Conservation (phyloP, 2,888 invertebrate species). For the Perdita meconis region DNA sequence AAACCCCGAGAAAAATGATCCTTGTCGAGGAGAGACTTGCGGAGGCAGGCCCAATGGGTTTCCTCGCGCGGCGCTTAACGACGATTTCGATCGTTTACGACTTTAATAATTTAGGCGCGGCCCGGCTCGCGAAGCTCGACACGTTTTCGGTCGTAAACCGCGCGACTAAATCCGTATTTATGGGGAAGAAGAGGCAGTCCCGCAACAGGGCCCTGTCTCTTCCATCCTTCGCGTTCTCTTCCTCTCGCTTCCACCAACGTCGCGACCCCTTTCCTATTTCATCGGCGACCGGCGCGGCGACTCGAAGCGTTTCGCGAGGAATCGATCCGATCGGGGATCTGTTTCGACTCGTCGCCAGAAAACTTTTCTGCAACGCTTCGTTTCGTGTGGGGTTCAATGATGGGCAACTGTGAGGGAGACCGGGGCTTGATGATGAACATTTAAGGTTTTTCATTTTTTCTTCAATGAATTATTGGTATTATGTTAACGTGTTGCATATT, state of each 20-base stretch:
- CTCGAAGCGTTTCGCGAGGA: not conserved
- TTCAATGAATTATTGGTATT: not conserved
- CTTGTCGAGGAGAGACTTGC: slow-evolving; percentile 62
- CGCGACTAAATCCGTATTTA: slow-evolving; percentile 84
- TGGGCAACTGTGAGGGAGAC: not conserved
- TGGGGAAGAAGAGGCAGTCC: slow-evolving; percentile 79
- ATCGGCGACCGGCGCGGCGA: slow-evolving; percentile 1
- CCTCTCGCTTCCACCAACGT: slow-evolving; percentile 36
- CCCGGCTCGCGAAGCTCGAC: slow-evolving; percentile 82
- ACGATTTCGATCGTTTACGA: slow-evolving; percentile 84
- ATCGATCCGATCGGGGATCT: slow-evolving; percentile 39
- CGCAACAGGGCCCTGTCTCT: slow-evolving; percentile 56
- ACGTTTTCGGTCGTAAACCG: slow-evolving; percentile 84
- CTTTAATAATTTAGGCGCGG: slow-evolving; percentile 84
- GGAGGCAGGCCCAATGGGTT: slow-evolving; percentile 72
- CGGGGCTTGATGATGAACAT: not conserved
- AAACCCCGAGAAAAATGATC: slow-evolving; percentile 68
- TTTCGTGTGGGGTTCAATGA: not conserved
- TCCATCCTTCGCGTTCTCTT: slow-evolving; percentile 45
- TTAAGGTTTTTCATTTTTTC: too few species aligned
- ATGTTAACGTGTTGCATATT: too few species aligned
- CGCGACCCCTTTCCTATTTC: slow-evolving; percentile 20
- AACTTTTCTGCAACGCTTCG: slow-evolving; percentile 12
- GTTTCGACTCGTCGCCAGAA: not conserved
- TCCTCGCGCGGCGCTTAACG: slow-evolving; percentile 82